phyloP scores from a whole-genome alignment of 2,888 invertebrate species.

The Lepidonotus clava region DNA sequence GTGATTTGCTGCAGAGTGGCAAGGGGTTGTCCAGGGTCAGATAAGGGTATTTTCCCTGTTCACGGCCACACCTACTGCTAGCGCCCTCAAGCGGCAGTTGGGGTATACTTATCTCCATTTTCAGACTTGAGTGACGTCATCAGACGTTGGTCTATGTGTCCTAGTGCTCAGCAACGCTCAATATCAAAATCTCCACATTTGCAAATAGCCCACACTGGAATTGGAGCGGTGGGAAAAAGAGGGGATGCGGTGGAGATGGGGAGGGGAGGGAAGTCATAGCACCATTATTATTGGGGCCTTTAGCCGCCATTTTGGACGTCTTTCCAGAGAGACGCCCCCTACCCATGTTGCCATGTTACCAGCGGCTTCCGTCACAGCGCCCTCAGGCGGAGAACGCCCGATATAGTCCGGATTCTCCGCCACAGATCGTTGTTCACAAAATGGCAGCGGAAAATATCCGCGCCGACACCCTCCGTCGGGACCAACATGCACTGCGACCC shows the following conservation, averaged over 20 bases:
- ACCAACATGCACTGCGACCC: background rate
- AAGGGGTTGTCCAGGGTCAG: no score
- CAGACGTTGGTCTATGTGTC: background rate
- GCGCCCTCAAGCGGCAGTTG: no score
- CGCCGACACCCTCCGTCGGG: background rate
- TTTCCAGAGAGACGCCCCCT: no score
- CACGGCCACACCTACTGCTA: no score
- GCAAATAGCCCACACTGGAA: background rate
- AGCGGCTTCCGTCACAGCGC: background rate
- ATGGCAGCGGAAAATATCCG: background rate
- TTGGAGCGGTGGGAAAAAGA: background rate
- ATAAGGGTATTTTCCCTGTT: no score
- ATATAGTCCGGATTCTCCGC: no score
- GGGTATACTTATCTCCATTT: constrained; percentile 7
- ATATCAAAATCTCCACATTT: background rate
- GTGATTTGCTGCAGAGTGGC: no score
- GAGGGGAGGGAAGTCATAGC: no score
- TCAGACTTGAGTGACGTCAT: background rate
- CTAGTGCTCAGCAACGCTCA: background rate
- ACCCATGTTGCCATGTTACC: no score
- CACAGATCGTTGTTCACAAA: no score
- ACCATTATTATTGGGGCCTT: no score
- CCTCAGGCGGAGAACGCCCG: background rate
- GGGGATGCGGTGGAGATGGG: background rate
- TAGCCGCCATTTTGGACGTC: no score